Evolutionary conservation across 2,888 invertebrate genomes (phyloP).

Genomic region (Ormyrus nitidulus): DNA sequence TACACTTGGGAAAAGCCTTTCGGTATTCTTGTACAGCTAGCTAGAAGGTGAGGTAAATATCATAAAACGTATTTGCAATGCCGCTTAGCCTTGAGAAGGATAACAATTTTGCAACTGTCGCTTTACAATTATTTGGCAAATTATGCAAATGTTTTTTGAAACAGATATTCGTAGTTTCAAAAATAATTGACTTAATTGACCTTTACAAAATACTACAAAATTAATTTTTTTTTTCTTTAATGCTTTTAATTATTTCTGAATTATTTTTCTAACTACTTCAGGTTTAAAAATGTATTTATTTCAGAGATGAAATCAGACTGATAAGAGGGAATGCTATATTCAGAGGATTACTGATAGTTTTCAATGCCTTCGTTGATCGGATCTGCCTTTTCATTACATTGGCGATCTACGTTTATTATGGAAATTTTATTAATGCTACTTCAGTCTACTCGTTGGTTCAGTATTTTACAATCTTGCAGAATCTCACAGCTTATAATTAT

Average conservation of each 20-base stretch:
- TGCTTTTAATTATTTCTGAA: too few species aligned
- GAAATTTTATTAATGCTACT: conserved; percentile 77
- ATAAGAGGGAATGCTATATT: conserved; percentile 82
- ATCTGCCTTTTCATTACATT: conserved; percentile 89
- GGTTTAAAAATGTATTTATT: neutral
- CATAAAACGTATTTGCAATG: conserved; percentile 10
- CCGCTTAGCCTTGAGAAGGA: neutral
- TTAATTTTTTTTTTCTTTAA: too few species aligned
- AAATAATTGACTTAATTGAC: too few species aligned
- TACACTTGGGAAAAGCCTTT: conserved; percentile 91
- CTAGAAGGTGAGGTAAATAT: conserved; percentile 79
- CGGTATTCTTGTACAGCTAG: conserved; percentile 80
- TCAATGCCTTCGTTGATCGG: conserved; percentile 88
- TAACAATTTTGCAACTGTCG: too few species aligned
- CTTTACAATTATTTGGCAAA: too few species aligned
- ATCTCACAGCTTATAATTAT: conserved; percentile 81
- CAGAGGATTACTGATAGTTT: conserved; percentile 80
- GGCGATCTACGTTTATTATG: conserved; percentile 83
- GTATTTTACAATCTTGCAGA: conserved; percentile 85
- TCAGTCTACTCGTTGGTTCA: conserved; percentile 87
- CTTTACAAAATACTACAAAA: too few species aligned
- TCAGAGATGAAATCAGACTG: conserved; percentile 82
- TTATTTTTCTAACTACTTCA: neutral
- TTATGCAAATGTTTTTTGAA: too few species aligned
- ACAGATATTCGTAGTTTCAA: too few species aligned